Conservation (phyloP, 2,888 invertebrate genomes). For the Amphipoea lucens region DNA sequence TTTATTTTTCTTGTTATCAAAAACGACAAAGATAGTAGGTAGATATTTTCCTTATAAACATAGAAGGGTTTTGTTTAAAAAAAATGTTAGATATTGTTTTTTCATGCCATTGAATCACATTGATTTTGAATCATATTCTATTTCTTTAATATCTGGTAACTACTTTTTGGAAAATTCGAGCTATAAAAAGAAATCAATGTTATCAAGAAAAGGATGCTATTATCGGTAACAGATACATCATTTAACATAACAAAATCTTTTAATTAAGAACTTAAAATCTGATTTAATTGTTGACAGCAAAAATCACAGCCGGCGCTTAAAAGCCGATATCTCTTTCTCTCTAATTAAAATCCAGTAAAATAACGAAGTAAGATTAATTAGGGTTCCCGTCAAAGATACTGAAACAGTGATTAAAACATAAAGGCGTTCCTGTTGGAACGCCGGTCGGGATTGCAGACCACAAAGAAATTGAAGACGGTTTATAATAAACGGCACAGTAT, state of each 20-base stretch:
- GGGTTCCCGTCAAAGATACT: conserved; percentile 38
- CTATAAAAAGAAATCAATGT: not conserved
- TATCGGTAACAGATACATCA: not conserved
- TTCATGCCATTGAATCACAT: not conserved
- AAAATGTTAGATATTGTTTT: not conserved
- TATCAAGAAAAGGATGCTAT: not conserved
- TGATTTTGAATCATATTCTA: not conserved
- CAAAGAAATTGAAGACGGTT: conserved; percentile 17
- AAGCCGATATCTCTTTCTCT: conserved; percentile 19
- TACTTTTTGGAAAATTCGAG: not conserved
- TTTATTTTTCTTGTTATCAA: not conserved
- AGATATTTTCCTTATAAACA: no score
- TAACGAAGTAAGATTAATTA: conserved; percentile 52
- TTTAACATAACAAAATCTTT: not conserved
- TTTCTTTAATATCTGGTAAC: not conserved
- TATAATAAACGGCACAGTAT: conserved; percentile 12
- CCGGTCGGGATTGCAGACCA: not conserved
- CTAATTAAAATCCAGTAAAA: conserved; percentile 57
- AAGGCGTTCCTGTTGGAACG: conserved; percentile 5
- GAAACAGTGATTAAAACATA: conserved; percentile 35
- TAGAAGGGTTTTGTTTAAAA: not conserved
- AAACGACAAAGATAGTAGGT: no score
- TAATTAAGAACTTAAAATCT: not conserved
- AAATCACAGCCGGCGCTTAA: conserved; percentile 16
- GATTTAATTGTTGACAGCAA: conserved; percentile 12